Percentiles rank a stretch among this genome's conserved stretches.
These are phyloP conservation scores for Metellina segmentata DNA, from an alignment of 2,888 invertebrate species.

Conservation along the genomic window DNA sequence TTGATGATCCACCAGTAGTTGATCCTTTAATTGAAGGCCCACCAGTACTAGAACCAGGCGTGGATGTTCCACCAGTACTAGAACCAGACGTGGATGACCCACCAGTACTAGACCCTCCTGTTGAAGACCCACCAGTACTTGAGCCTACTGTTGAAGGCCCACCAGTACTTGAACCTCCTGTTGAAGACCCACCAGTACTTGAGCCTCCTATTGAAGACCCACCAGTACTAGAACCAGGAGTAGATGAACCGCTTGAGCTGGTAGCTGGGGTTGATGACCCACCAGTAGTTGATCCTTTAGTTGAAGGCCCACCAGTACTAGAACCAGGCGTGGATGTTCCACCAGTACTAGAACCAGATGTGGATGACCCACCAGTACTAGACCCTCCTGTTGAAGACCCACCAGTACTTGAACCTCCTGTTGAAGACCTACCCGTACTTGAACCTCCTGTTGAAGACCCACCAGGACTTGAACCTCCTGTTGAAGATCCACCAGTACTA, in stretches of 20 bases:
- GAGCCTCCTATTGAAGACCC: background rate
- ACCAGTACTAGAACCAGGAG: conserved; percentile 1
- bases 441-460: background rate
- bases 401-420: background rate
- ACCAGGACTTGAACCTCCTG: conserved; percentile 3
- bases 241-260: background rate
- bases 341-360: background rate
- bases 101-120: background rate
- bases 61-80: background rate
- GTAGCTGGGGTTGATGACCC: background rate
- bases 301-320: background rate
- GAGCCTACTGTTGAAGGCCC: background rate
- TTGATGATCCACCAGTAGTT: no score
- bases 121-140: background rate
- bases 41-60: background rate
- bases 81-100: background rate
- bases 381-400: background rate
- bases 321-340: background rate
- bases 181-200: background rate
- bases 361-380: background rate
- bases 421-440: background rate
- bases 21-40: background rate
- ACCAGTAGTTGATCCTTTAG: background rate
- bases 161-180: background rate
- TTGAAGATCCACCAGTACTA: no score